Conservation (phyloP, 2,113 vertebrate species). For the Strigops habroptila region DNA sequence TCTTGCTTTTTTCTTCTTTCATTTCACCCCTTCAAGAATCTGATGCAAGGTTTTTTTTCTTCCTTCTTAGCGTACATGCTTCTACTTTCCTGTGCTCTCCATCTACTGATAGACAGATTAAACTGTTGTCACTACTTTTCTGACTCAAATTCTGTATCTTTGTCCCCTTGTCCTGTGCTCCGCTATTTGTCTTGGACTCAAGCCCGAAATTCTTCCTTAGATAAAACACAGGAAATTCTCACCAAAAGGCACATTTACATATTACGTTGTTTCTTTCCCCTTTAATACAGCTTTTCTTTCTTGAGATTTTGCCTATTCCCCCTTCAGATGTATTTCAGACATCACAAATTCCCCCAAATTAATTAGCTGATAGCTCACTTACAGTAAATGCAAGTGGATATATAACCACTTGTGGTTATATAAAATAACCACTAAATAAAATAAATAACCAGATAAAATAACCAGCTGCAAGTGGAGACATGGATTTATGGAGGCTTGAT, state of each 20-base stretch:
- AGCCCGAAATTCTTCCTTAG: constrained; percentile 15
- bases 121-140: neutral
- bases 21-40: neutral
- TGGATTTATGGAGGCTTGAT: neutral
- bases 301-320: neutral
- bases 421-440: neutral
- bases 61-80: neutral
- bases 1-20: neutral
- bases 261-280: neutral
- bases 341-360: neutral
- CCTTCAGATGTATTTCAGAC: neutral
- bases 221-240: constrained; percentile 34
- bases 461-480: neutral
- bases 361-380: neutral
- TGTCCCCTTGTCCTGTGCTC: fast-evolving
- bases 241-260: constrained; percentile 7
- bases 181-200: neutral
- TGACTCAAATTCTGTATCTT: neutral
- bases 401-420: neutral
- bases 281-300: neutral
- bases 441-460: neutral
- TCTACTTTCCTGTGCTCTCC: constrained; percentile 15
- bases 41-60: neutral
- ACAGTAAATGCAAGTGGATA: neutral
- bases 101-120: constrained; percentile 14